Evolutionary conservation across 1,140 invertebrate genomes (phyloP), one percentile per base, ranked within the genome.

Genomic region (Macrostomum lignano): DNA sequence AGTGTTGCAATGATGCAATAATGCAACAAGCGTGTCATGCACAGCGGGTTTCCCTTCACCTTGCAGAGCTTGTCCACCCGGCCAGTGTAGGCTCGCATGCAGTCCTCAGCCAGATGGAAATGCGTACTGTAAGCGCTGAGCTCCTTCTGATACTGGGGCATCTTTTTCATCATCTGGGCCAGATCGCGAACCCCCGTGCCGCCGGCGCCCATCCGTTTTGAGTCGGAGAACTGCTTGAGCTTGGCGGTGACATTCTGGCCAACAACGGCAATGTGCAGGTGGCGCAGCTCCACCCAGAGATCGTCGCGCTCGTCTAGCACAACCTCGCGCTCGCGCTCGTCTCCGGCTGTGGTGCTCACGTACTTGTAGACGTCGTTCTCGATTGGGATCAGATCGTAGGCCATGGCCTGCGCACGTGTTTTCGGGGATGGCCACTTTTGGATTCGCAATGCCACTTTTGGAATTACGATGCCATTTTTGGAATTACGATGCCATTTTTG

Each of bases 131-230:
- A 98, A 58, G 93, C 94, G 44, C 76, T 91, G 37, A 98, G 57
- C 55, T 98, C 91, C 55, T 98, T 98, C 52, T 96, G 88, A 55
- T 96, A 94, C 54, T 98, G 91, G 0, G 91, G 91, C 84, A 96
- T 96, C 58, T 96, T 94, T 61, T 98, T 98, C 44, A 98, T 88
- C 84, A 98, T 94, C 48, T 84, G 74, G 0, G 79, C 84, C 17
- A 98, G 55, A 61, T 98, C 91, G 34, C 82, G 70, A 69, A 98
- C 81, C 0, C 73, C 79, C 36, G 81, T 71, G 55, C 91, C 91
- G 7, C 34, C 39, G 2, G 29, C 38, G 5, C 19, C 38, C 47
- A 51, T 57, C 17, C 48, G 42, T 36, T 60, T 59, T 15, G 48
- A 42, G 13, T 51, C 50, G 1, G 52, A 52, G 49, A 98, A 69